Conservation (phyloP, 1,140 invertebrate species). For the Drosophila fuyamai region DNA sequence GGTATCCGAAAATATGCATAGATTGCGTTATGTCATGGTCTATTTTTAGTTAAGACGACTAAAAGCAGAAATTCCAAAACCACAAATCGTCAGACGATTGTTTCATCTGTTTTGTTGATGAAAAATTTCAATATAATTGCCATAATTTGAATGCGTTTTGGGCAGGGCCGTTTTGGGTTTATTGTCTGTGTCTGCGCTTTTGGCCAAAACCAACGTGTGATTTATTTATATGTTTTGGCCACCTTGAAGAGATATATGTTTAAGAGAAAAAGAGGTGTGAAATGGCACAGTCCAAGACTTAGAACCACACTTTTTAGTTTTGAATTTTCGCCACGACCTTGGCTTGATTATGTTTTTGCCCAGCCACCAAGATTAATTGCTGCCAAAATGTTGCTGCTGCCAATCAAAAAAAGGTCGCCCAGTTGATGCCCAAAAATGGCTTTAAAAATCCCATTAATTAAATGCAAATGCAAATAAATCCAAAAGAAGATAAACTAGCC, state of each 20-base stretch:
- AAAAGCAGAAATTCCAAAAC: conserved; percentile 73
- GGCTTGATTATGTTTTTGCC: conserved; percentile 3
- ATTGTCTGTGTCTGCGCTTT: conserved; percentile 20
- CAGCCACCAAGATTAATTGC: conserved; percentile 67
- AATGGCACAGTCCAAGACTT: conserved; percentile 19
- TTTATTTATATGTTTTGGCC: conserved; percentile 57
- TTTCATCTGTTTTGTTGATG: conserved; percentile 34
- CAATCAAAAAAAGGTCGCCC: conserved; percentile 79
- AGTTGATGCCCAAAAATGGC: conserved; percentile 74
- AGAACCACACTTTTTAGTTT: conserved; percentile 55
- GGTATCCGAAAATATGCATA: conserved; percentile 35
- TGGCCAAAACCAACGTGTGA: conserved; percentile 50
- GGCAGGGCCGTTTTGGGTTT: conserved; percentile 58
- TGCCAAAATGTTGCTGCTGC: conserved; percentile 71
- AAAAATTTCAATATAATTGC: conserved; percentile 79
- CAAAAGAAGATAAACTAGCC: conserved; percentile 48
- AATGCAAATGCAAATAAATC: conserved; percentile 79
- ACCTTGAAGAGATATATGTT: conserved; percentile 51
- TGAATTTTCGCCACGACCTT: conserved; percentile 26
- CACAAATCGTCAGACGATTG: conserved; percentile 28
- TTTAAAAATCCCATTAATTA: conserved; percentile 67
- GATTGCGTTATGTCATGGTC: conserved; percentile 62
- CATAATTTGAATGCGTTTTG: conserved; percentile 81
- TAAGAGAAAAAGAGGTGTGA: neutral
- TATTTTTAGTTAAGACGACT: conserved; percentile 62